These are phyloP conservation scores for Brachypalpus laphriformis DNA, from an alignment of 2,888 invertebrate species.

Conservation along the genomic window DNA sequence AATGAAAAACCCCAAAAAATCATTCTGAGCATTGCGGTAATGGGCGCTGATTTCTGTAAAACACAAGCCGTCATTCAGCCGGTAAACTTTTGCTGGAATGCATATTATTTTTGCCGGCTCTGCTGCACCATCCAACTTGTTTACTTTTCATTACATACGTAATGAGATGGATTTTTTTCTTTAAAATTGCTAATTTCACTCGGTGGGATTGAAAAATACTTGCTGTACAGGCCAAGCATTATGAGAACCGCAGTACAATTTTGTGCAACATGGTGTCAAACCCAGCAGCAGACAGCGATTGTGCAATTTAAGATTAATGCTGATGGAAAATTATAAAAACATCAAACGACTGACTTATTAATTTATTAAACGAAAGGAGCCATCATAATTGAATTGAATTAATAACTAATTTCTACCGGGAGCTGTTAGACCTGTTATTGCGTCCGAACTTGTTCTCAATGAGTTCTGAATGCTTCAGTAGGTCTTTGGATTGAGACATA, in stretches of 20 bases:
- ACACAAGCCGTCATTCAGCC: background rate
- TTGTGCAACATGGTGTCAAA: conserved; percentile 23
- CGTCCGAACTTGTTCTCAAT: background rate
- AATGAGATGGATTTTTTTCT: conserved; percentile 23
- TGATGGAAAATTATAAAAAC: conserved; percentile 3
- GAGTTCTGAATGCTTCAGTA: conserved; percentile 3
- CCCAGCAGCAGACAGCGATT: conserved; percentile 18
- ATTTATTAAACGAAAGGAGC: conserved; percentile 27
- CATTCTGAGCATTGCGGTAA: background rate
- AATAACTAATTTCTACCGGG: background rate
- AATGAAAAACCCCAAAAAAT: too few species aligned
- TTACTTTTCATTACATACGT: conserved; percentile 27
- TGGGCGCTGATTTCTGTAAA: background rate
- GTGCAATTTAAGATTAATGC: conserved; percentile 8
- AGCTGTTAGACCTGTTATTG: conserved; percentile 4
- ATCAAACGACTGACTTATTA: conserved; percentile 23
- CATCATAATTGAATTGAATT: conserved; percentile 11
- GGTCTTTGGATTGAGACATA: background rate
- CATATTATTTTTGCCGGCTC: background rate
- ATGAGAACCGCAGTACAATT: conserved; percentile 20
- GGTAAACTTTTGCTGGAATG: background rate
- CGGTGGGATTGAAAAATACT: background rate
- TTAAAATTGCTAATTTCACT: conserved; percentile 15
- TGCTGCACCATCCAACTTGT: background rate
- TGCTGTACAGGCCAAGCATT: background rate